A percentile compares a stretch with the other conserved stretches of the same genome.
Evolutionary conservation across 2,888 invertebrate species (phyloP).

Genomic region (Odiellus spinosus): DNA sequence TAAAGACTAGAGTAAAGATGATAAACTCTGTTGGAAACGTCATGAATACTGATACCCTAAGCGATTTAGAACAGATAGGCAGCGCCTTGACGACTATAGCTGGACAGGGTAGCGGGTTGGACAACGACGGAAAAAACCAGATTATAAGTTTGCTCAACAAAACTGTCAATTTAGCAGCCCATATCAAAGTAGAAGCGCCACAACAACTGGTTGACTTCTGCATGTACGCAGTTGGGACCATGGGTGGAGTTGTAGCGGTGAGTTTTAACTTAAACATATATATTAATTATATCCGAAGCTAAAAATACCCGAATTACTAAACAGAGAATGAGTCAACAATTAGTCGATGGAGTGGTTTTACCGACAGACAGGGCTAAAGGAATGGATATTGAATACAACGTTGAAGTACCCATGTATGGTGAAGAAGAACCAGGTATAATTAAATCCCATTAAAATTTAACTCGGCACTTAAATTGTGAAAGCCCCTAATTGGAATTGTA

Average conservation of each 20-base stretch:
- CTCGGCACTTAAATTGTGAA: no score
- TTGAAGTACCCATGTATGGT: constrained; percentile 15
- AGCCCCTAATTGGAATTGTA: neutral
- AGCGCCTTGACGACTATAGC: constrained; percentile 21
- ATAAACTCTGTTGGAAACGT: constrained; percentile 19
- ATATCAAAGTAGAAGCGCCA: constrained; percentile 21
- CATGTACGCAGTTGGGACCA: constrained; percentile 22
- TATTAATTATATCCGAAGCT: neutral
- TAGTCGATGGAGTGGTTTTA: constrained; percentile 20
- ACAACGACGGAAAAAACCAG: constrained; percentile 21
- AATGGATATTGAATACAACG: constrained; percentile 21
- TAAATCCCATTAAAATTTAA: no score
- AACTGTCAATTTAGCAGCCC: constrained; percentile 19
- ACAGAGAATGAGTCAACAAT: constrained; percentile 22
- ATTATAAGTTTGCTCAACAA: constrained; percentile 20
- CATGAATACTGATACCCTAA: constrained; percentile 22
- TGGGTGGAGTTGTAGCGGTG: constrained; percentile 23
- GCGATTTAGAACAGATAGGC: constrained; percentile 21
- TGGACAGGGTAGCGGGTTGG: constrained; percentile 21
- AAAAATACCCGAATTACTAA: neutral
- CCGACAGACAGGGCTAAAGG: constrained; percentile 22
- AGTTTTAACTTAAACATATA: no score
- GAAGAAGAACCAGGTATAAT: no score
- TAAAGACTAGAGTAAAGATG: constrained; percentile 17
- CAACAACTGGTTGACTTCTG: constrained; percentile 21